Evolutionary conservation across 1,140 invertebrate species (phyloP).

Genomic region (Euura lappo): DNA sequence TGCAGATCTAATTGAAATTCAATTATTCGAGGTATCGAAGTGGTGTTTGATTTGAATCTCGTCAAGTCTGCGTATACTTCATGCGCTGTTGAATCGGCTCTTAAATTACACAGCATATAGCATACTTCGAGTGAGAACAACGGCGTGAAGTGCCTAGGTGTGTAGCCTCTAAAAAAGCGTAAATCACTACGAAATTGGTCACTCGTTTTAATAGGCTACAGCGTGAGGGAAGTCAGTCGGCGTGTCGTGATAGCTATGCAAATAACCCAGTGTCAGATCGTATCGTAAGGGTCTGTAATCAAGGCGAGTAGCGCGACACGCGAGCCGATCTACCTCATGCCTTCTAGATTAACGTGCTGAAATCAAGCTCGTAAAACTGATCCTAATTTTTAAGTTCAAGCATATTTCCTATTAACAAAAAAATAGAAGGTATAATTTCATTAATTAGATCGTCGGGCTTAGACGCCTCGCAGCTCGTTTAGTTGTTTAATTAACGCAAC

Average conservation of each 20-base stretch:
- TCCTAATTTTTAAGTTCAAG: neutral
- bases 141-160: no score
- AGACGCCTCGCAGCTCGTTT: neutral
- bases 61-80: no score
- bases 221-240: neutral
- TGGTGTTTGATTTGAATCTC: no score
- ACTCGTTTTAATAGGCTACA: conserved; percentile 6
- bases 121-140: no score
- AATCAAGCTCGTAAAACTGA: neutral
- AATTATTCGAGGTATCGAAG: no score
- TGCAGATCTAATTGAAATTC: no score
- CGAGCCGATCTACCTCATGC: no score
- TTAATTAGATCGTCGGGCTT: neutral
- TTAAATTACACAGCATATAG: no score
- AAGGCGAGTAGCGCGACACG: conserved; percentile 10
- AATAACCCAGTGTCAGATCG: conserved; percentile 13
- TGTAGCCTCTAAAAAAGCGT: neutral
- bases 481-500: neutral
- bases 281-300: conserved; percentile 12
- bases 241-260: conserved; percentile 15
- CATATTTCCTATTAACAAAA: no score
- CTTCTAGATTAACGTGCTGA: neutral
- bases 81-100: no score
- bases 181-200: conserved; percentile 12
- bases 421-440: no score